phyloP scores from a whole-genome alignment of 2,113 vertebrate species.

The Tauraco erythrolophus region DNA sequence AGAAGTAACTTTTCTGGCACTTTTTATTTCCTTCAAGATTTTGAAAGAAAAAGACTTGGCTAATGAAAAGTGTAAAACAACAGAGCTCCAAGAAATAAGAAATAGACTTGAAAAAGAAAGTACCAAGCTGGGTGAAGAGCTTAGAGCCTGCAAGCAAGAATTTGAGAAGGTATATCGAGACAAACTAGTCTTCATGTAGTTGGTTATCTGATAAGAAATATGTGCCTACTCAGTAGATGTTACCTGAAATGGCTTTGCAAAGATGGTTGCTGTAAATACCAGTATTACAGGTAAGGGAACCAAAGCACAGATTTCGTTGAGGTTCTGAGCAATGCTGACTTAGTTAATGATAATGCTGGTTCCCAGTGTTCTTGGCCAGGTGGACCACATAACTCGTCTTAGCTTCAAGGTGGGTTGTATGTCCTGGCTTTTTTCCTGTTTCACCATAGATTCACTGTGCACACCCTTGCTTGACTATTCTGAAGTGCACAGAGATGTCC shows the following conservation, averaged over 20 bases:
- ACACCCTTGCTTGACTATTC: neutral
- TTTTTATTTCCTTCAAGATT: slow-evolving; percentile 74
- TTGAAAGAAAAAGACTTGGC: slow-evolving; percentile 86
- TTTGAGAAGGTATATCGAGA: slow-evolving; percentile 85
- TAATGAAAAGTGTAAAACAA: slow-evolving; percentile 84
- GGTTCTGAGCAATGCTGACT: neutral
- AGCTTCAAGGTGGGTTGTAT: neutral
- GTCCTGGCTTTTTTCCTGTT: neutral
- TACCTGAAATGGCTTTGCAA: slow-evolving; percentile 7
- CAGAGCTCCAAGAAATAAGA: slow-evolving; percentile 85
- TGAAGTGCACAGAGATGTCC: neutral
- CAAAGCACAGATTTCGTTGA: neutral
- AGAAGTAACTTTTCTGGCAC: neutral
- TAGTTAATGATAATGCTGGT: neutral
- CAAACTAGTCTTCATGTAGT: neutral
- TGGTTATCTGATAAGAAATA: neutral
- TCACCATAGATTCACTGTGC: neutral
- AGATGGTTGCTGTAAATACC: neutral
- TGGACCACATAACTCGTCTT: neutral
- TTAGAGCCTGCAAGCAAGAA: slow-evolving; percentile 83
- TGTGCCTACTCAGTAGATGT: neutral
- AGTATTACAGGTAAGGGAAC: neutral
- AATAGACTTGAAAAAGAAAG: slow-evolving; percentile 84
- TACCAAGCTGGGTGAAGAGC: slow-evolving; percentile 81
- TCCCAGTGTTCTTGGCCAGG: neutral